Evolutionary conservation across 1,140 invertebrate genomes (phyloP).

Genomic region (Drosophila nigromelanica): DNA sequence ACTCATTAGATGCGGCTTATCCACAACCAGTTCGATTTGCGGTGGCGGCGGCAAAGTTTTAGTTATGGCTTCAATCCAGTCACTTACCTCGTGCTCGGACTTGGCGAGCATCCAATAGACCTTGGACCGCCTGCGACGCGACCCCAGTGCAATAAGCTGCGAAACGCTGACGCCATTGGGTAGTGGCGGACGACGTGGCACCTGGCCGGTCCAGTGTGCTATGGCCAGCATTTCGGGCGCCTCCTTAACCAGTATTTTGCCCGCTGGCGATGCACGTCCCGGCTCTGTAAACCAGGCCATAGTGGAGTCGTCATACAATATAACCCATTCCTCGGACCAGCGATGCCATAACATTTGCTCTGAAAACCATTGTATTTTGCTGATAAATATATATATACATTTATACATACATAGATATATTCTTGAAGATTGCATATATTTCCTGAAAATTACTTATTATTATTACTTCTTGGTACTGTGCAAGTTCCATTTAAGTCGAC

Average conservation of each 20-base stretch:
- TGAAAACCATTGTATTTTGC: constrained; percentile 61
- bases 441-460: no score
- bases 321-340: constrained; percentile 92
- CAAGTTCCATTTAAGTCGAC: no score
- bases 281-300: constrained; percentile 90
- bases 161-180: constrained; percentile 87
- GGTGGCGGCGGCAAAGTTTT: constrained; percentile 87
- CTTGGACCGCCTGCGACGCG: constrained; percentile 85
- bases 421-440: no score
- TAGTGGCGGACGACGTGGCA: constrained; percentile 88
- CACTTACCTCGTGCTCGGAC: constrained; percentile 88
- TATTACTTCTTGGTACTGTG: no score
- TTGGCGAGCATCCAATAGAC: constrained; percentile 88
- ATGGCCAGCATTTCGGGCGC: constrained; percentile 91
- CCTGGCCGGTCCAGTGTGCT: constrained; percentile 89
- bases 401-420: no score
- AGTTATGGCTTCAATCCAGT: constrained; percentile 89
- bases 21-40: constrained; percentile 86
- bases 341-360: constrained; percentile 90
- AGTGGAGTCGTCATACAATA: constrained; percentile 91
- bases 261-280: constrained; percentile 77
- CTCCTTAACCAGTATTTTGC: constrained; percentile 87
- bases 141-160: constrained; percentile 90
- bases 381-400: no score
- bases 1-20: constrained; percentile 86